phyloP scores from a whole-genome alignment of 2,888 invertebrate species.

The Apodemia zela region DNA sequence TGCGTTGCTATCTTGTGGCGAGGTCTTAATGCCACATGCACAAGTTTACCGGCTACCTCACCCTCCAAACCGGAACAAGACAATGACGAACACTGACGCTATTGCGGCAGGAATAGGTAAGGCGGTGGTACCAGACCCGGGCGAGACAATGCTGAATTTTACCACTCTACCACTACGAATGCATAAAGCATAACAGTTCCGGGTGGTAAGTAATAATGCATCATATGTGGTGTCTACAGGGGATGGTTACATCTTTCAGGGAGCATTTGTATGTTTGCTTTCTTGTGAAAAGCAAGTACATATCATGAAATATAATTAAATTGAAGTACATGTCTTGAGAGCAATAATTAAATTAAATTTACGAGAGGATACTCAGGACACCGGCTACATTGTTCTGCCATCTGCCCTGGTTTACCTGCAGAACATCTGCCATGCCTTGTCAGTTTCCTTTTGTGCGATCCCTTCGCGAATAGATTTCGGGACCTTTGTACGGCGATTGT shows the following conservation, averaged over 20 bases:
- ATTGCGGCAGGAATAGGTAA: too few relatives aligned
- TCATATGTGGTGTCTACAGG: too few relatives aligned
- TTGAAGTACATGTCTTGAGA: slow-evolving; percentile 22
- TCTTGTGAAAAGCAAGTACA: background rate
- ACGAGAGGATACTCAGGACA: slow-evolving; percentile 44
- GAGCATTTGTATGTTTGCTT: background rate
- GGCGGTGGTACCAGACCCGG: too few relatives aligned
- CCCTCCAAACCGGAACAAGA: too few relatives aligned
- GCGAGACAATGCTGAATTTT: too few relatives aligned
- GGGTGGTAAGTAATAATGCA: too few relatives aligned
- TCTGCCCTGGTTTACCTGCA: slow-evolving; percentile 71
- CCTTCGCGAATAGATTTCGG: slow-evolving; percentile 66
- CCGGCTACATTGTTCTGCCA: slow-evolving; percentile 54
- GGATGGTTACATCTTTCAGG: background rate
- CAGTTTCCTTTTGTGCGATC: slow-evolving; percentile 40
- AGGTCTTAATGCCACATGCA: too few relatives aligned
- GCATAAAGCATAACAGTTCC: too few relatives aligned
- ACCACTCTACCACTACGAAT: too few relatives aligned
- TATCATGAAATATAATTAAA: slow-evolving; percentile 1
- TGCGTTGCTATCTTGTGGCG: too few relatives aligned
- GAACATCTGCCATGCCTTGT: slow-evolving; percentile 60
- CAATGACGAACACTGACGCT: too few relatives aligned
- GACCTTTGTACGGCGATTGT: slow-evolving; percentile 49
- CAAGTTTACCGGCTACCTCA: too few relatives aligned
- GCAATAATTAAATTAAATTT: slow-evolving; percentile 64